These are phyloP conservation scores for Aselliscus stoliczkanus DNA, from an alignment of 2,797 vertebrate genomes.

Conservation along the genomic window DNA sequence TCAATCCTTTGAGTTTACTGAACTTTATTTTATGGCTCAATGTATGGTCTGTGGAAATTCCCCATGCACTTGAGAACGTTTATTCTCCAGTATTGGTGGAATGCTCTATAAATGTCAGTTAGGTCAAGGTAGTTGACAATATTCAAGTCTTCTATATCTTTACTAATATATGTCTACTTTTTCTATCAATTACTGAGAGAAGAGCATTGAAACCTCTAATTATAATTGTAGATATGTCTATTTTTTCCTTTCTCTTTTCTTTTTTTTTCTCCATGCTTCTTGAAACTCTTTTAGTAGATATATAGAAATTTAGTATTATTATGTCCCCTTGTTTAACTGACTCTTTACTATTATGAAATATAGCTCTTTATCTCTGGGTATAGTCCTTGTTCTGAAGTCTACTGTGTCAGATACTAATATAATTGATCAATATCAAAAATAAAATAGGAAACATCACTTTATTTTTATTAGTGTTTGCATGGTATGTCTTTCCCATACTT, in stretches of 20 bases:
- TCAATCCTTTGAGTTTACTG: background rate
- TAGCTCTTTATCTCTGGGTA: background rate
- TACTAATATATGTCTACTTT: background rate
- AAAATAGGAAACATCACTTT: background rate
- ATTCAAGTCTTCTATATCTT: background rate
- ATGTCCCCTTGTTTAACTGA: background rate
- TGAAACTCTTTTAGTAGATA: background rate
- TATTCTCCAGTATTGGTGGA: background rate
- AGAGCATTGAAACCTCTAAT: background rate
- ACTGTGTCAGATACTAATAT: background rate
- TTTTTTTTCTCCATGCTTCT: background rate
- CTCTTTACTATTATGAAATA: background rate
- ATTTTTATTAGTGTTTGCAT: background rate
- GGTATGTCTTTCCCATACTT: background rate
- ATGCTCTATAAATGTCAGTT: background rate
- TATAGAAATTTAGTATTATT: background rate
- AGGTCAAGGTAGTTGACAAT: background rate
- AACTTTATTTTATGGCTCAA: background rate
- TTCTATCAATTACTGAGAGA: background rate
- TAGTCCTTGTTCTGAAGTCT: background rate
- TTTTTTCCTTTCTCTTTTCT: background rate
- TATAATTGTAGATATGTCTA: background rate
- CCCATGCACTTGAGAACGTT: background rate
- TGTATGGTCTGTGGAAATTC: background rate
- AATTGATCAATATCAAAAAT: background rate